Base-by-base conservation (phyloP, 64 coral and sea anemone genomes). In the Pocillopora verrucosa region DNA sequence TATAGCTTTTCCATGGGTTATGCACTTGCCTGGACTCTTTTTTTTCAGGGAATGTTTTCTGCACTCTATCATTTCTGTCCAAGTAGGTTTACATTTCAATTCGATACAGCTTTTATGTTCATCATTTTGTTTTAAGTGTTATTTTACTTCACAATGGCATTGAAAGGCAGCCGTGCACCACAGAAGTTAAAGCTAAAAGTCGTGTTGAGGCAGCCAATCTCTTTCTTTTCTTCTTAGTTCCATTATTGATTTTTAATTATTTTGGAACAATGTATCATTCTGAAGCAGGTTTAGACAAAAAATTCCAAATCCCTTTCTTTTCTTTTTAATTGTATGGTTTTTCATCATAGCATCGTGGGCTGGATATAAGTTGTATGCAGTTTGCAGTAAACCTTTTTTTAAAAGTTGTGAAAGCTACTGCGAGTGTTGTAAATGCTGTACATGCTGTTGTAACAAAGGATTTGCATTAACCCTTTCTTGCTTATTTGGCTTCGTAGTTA, bases 61-160 rank as follows among this genome's bases (percentile, higher is more conserved):
- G 58, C 80, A 9, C 65, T 88, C 22, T 93, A 93, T 61, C 91
- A 93, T 26, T 72, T 93, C 72, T 93, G 91, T 22, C 91, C 91
- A 81, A 88, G 75, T 64, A 87, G 75, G 35, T 61, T 93, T 22
- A 93, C 91, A 16, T 93, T 93, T 61, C 91, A 93, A 56, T 93
- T 93, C 65, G 91, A 93, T 68, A 88, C 91, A 16, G 91, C 91
- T 4, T 93, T 93, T 34, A 93, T 93, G 89, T 91, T 91, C 38
- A 68, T 91, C 36, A 91, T 91, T 16, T 34, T 79, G 72, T 79
- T 20, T 61, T 91, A 9, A 91, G 83, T 45, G 69, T 91, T n/a
- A 73, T 84, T 58, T 84, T 81, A 9, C 57, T 84, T 5, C 83
- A 84, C 76, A 91, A 91, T 61, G 89, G 89, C 7, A 34, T 30